Percentiles rank a stretch among this genome's conserved stretches.
Evolutionary conservation across 1,140 invertebrate species (phyloP).

Genomic region (Drosophila subobscura): DNA sequence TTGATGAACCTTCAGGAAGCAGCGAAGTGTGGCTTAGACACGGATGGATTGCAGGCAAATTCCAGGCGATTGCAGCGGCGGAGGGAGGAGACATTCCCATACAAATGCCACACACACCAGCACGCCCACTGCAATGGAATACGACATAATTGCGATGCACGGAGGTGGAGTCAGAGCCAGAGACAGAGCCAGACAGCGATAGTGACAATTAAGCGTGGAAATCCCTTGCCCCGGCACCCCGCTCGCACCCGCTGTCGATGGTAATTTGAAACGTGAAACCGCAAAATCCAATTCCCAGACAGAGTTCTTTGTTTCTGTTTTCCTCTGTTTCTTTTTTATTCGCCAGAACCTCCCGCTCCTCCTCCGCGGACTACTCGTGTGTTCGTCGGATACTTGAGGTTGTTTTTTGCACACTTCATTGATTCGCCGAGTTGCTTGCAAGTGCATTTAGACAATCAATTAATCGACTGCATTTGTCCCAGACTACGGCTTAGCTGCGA

Average conservation of each 20-base stretch:
- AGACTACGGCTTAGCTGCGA: slow-evolving; percentile 38
- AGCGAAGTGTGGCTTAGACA: slow-evolving; percentile 60
- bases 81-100: not conserved
- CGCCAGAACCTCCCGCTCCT: slow-evolving; percentile 38
- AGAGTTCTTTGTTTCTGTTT: slow-evolving; percentile 51
- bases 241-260: slow-evolving; percentile 70
- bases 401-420: slow-evolving; percentile 78
- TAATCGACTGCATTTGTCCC: slow-evolving; percentile 71
- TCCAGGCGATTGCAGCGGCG: slow-evolving; percentile 45
- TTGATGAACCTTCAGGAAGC: slow-evolving; percentile 52
- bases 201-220: slow-evolving; percentile 75
- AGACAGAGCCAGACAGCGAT: slow-evolving; percentile 55
- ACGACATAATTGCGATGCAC: slow-evolving; percentile 61
- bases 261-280: slow-evolving; percentile 81
- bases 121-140: slow-evolving; percentile 63
- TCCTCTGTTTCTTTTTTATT: slow-evolving; percentile 31
- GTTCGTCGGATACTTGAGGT: slow-evolving; percentile 41
- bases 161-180: slow-evolving; percentile 16
- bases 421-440: slow-evolving; percentile 79
- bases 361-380: slow-evolving; percentile 19
- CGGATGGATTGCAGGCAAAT: slow-evolving; percentile 43
- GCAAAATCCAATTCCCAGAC: slow-evolving; percentile 82
- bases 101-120: slow-evolving; percentile 21
- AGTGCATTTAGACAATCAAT: slow-evolving; percentile 82
- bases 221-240: too few species aligned